A percentile compares a stretch with the other conserved stretches of the same genome.
These are phyloP conservation scores for Zaprionus tsacasi DNA, from an alignment of 1,140 invertebrate genomes.

Conservation along the genomic window DNA sequence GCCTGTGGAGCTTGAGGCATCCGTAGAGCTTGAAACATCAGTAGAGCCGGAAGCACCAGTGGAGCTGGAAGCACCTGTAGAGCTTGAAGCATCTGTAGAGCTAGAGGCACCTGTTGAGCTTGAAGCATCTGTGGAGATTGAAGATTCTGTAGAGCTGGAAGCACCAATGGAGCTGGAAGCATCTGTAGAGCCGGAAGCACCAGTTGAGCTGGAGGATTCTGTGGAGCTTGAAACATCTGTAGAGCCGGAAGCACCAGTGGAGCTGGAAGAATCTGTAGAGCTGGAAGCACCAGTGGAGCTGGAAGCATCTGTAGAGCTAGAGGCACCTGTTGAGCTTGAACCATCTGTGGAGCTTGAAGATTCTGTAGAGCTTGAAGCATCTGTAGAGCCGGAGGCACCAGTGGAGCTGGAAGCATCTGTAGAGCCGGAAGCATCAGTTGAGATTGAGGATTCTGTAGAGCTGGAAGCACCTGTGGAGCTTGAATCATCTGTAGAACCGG, in stretches of 20 bases:
- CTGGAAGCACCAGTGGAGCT: slow-evolving; percentile 14
- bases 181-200: background rate
- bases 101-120: slow-evolving; percentile 35
- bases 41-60: slow-evolving; percentile 39
- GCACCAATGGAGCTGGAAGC: slow-evolving; percentile 4
- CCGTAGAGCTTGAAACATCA: slow-evolving; percentile 51
- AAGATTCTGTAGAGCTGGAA: slow-evolving; percentile 14
- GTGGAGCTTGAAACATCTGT: background rate
- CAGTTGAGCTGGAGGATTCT: background rate
- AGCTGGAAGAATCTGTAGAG: background rate
- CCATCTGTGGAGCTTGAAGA: slow-evolving; percentile 40
- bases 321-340: slow-evolving; percentile 57
- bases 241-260: background rate
- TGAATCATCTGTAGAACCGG: slow-evolving; percentile 38
- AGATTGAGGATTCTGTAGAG: background rate
- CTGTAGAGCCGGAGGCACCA: slow-evolving; percentile 29
- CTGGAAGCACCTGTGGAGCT: too few species aligned
- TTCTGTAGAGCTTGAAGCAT: slow-evolving; percentile 35
- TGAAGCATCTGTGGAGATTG: slow-evolving; percentile 34
- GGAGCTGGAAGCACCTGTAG: slow-evolving; percentile 28
- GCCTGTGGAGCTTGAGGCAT: slow-evolving; percentile 32
- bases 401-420: slow-evolving; percentile 22
- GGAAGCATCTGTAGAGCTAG: slow-evolving; percentile 30
- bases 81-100: slow-evolving; percentile 22
- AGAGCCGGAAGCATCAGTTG: slow-evolving; percentile 45